Percentiles rank a stretch among this genome's conserved stretches.
Conservation (phyloP, 2,113 vertebrate species). For the Campylorhamphus procurvoides region DNA sequence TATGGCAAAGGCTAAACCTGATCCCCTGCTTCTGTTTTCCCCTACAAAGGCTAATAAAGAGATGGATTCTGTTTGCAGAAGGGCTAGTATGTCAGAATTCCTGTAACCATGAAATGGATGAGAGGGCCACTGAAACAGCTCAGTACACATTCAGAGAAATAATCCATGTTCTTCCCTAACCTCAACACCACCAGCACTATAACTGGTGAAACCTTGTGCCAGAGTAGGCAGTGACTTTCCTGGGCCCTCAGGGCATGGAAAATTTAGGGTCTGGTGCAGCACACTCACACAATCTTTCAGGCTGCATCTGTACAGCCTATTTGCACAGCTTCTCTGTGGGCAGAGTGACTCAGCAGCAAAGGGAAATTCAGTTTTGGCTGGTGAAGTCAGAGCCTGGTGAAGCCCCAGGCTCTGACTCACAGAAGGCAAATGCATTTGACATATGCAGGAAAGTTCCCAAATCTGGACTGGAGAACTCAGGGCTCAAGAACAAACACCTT, state of each 20-base stretch:
- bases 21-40: background rate
- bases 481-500: background rate
- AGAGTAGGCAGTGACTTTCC: background rate
- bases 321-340: background rate
- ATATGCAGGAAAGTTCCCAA: background rate
- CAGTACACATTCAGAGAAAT: background rate
- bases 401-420: slow-evolving; percentile 35
- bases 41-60: background rate
- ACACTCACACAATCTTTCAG: background rate
- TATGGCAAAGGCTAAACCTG: background rate
- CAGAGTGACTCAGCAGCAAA: slow-evolving; percentile 37
- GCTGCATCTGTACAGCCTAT: background rate
- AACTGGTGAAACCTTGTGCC: background rate
- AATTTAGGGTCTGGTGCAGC: background rate
- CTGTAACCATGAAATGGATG: background rate
- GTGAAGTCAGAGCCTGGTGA: background rate
- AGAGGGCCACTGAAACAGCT: background rate
- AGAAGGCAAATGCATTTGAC: background rate
- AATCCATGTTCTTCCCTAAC: background rate
- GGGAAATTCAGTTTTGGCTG: background rate
- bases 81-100: background rate
- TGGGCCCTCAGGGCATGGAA: background rate
- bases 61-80: background rate
- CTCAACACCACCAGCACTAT: background rate
- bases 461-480: background rate